Conservation (phyloP, 64 coral and sea anemone genomes). For the Cladopsammia gracilis region DNA sequence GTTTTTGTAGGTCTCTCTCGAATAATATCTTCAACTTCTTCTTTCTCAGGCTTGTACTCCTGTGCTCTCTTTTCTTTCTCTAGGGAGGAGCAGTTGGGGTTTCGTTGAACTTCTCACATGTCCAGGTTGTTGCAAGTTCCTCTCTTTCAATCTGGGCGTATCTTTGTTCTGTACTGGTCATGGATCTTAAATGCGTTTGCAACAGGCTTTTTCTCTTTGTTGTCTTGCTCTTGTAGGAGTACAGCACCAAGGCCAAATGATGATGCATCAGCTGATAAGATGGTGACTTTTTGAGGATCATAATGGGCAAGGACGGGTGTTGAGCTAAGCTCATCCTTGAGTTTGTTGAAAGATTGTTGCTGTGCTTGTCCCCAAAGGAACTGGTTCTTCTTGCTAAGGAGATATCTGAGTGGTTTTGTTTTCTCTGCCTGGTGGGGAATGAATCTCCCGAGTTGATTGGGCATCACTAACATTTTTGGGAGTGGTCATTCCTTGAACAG, state of each 20-base stretch:
- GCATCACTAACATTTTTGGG: slow-evolving; percentile 36
- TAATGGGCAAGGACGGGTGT: slow-evolving; percentile 6
- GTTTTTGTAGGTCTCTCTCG: slow-evolving; percentile 43
- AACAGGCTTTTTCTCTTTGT: not conserved
- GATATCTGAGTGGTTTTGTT: slow-evolving; percentile 34
- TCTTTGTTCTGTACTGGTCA: slow-evolving; percentile 6
- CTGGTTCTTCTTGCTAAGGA: not conserved
- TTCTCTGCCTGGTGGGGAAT: slow-evolving; percentile 32
- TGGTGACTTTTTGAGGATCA: not conserved
- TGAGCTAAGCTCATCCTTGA: not conserved
- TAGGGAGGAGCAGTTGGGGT: no score
- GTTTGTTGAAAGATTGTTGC: not conserved
- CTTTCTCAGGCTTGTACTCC: slow-evolving; percentile 6
- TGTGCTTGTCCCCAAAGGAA: slow-evolving; percentile 9
- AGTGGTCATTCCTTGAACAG: slow-evolving; percentile 5
- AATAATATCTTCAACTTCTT: slow-evolving; percentile 21
- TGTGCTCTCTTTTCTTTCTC: no score
- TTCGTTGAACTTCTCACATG: slow-evolving; percentile 26
- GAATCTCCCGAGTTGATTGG: slow-evolving; percentile 12
- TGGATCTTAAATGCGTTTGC: slow-evolving; percentile 4
- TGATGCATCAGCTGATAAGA: not conserved
- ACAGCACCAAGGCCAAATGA: not conserved
- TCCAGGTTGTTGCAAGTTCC: not conserved
- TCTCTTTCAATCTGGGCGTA: slow-evolving; percentile 58
- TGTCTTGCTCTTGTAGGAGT: not conserved